phyloP scores from a whole-genome alignment of 2,113 vertebrate species.

The Epinephelus fuscoguttatus region DNA sequence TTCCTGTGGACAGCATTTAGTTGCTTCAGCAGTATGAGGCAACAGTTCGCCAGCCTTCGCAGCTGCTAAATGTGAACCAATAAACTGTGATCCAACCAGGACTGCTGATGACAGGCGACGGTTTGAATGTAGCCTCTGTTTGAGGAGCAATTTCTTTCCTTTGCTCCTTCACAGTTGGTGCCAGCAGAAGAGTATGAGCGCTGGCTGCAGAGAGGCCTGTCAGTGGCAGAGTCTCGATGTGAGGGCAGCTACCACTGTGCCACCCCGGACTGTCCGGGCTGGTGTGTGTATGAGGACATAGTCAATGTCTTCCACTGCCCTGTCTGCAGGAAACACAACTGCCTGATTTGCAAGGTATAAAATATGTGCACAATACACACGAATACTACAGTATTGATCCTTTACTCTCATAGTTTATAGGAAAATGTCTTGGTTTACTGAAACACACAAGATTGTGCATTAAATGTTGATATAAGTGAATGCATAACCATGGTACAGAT shows the following conservation, averaged over 20 bases:
- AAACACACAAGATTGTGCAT: not conserved
- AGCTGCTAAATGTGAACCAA: constrained; percentile 1
- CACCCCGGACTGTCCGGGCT: constrained; percentile 87
- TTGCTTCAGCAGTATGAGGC: not conserved
- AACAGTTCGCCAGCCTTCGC: not conserved
- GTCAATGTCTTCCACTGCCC: constrained; percentile 89
- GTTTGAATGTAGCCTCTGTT: not conserved
- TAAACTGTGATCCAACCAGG: not conserved
- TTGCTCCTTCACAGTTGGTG: constrained; percentile 67
- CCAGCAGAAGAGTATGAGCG: constrained; percentile 85
- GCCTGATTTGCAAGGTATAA: constrained; percentile 87
- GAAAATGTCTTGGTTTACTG: not conserved
- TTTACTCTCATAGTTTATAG: not conserved
- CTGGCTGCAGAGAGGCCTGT: constrained; percentile 88
- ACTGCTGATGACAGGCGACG: not conserved
- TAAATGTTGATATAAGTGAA: not conserved
- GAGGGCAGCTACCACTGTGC: constrained; percentile 90
- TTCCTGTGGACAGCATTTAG: not conserved
- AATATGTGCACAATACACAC: not conserved
- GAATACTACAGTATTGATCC: not conserved
- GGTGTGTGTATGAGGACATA: constrained; percentile 88
- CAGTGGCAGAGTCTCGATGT: constrained; percentile 88
- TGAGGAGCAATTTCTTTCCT: not conserved
- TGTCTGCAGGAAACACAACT: constrained; percentile 88
- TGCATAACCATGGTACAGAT: not conserved